These are phyloP conservation scores for Megaleporinus macrocephalus DNA, from an alignment of 2,113 vertebrate species.

Conservation along the genomic window DNA sequence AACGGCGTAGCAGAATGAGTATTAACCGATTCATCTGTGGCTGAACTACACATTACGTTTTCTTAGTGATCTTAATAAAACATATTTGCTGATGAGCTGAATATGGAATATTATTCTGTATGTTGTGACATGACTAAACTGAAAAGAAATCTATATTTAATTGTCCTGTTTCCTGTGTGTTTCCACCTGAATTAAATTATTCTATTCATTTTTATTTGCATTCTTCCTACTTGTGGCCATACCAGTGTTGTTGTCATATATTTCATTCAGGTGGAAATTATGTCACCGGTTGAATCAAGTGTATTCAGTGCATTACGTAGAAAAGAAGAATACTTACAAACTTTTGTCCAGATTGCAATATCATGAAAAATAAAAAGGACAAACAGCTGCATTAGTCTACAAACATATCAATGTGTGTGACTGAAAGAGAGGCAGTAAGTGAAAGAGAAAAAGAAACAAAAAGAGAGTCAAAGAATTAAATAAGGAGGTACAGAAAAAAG, in stretches of 20 bases:
- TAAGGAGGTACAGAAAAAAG: background rate
- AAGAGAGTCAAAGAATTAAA: too few species aligned
- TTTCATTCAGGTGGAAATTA: too few species aligned
- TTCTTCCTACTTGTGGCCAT: too few species aligned
- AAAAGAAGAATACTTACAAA: constrained; percentile 48
- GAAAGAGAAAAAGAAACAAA: background rate
- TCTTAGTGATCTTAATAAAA: background rate
- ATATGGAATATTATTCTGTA: background rate
- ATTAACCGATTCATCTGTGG: background rate
- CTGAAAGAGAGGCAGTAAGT: background rate
- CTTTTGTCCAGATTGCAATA: constrained; percentile 20
- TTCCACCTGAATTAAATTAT: too few species aligned
- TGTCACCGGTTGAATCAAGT: too few species aligned
- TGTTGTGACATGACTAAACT: background rate
- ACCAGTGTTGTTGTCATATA: too few species aligned
- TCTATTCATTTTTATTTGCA: too few species aligned
- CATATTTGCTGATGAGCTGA: background rate
- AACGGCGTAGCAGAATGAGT: background rate
- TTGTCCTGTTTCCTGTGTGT: too few species aligned
- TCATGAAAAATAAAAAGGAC: background rate
- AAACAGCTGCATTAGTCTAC: background rate
- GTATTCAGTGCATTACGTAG: too few species aligned
- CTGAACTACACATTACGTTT: background rate
- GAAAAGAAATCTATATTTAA: too few species aligned
- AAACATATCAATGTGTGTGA: background rate